Evolutionary conservation across 2,888 invertebrate species (phyloP), one percentile per base, ranked within the genome.

Genomic region (Crepidodera aurea): DNA sequence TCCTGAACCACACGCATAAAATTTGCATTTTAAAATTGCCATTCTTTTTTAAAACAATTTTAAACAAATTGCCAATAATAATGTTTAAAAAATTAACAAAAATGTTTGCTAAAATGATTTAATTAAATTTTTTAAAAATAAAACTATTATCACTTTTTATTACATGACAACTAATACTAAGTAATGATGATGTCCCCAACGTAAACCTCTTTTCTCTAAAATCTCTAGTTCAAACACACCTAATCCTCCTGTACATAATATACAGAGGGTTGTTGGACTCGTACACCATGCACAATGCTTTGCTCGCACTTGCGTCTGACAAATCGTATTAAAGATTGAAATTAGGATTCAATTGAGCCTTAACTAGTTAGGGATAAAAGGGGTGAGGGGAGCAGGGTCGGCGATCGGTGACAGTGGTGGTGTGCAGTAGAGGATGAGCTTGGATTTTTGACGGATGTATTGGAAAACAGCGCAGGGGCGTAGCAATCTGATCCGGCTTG

Each of bases 331-430:
- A 60, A n/a, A 51, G 44, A 56, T 56, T 51, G 53, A 64, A 64
- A 64, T 60, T 64, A 75, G 73, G 72, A 76, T 75, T 78, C 77
- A 78, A 77, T 77, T 73, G 76, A 72, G 73, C 77, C 70, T 71
- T 71, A 71, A 71, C 71, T 69, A 61, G 70, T 57, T 50, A 48
- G 25, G 44, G 48, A 10, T 32, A 44, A 59, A 27, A 53, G 56
- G 51, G 34, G 40, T 15, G 40, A 18, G 15, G 40, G 40, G 2
- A 16, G 37, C 18, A 13, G 34, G 1, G 12, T 34, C 2, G 6
- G 12, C 12, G 2, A 34, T 13, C 10, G 10, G 40, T 4, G 10
- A 40, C 8, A 18, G 40, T 40, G 16, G 16, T 18, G 40, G 40
- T 40, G 40, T 40, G 46, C 25, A 53, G 51, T 64, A 65, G 64